phyloP scores from a whole-genome alignment of 2,113 vertebrate species.

The Rhombomys opimus region DNA sequence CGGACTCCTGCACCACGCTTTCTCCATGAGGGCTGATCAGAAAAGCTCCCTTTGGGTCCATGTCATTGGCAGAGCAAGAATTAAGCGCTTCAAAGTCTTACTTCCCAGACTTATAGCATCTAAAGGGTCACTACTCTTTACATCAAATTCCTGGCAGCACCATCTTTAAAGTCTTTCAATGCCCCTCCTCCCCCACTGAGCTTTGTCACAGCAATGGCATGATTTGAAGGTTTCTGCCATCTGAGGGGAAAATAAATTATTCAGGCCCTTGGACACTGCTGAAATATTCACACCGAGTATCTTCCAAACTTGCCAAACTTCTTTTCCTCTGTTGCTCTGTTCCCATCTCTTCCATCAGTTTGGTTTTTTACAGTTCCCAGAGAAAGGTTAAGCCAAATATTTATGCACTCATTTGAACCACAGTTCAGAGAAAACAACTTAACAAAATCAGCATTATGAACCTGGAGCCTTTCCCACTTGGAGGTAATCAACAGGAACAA shows the following conservation, averaged over 20 bases:
- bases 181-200: background rate
- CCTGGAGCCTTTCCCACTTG: conserved; percentile 74
- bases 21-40: background rate
- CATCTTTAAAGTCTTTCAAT: conserved; percentile 26
- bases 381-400: conserved; percentile 81
- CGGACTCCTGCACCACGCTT: background rate
- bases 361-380: conserved; percentile 68
- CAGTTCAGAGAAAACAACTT: conserved; percentile 70
- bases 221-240: conserved; percentile 71
- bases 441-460: conserved; percentile 73
- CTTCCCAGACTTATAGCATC: conserved; percentile 16
- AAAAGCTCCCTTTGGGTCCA: background rate
- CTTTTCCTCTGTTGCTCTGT: conserved; percentile 22
- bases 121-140: background rate
- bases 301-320: conserved; percentile 67
- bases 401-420: conserved; percentile 79
- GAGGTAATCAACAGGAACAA: conserved; percentile 63
- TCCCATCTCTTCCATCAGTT: conserved; percentile 73
- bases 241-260: conserved; percentile 81
- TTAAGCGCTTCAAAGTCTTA: background rate
- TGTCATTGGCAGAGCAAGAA: background rate
- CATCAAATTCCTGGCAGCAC: conserved; percentile 59
- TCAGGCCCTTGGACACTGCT: conserved; percentile 74
- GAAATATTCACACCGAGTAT: conserved; percentile 36
- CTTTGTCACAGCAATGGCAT: conserved; percentile 38